A percentile compares a stretch with the other conserved stretches of the same genome.
Evolutionary conservation across 2,888 invertebrate species (phyloP).

Genomic region (Sinelater perroti): DNA sequence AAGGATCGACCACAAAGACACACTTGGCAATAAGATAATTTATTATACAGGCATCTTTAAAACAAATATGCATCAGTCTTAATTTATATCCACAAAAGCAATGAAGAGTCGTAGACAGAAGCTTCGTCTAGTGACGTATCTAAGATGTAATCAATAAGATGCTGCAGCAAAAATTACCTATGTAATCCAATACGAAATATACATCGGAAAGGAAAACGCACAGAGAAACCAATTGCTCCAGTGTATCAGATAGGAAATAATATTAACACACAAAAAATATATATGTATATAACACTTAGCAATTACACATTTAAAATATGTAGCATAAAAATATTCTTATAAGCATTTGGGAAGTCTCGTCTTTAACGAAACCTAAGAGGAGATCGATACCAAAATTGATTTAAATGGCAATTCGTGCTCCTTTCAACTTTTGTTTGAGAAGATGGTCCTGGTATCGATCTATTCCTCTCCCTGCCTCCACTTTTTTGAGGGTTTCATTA

Average conservation of each 20-base stretch:
- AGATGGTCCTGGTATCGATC: no score
- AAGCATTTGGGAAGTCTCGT: no score
- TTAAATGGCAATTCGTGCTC: no score
- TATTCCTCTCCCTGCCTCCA: no score
- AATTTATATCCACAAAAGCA: constrained; percentile 46
- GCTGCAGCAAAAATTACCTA: constrained; percentile 2
- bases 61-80: constrained; percentile 57
- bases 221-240: constrained; percentile 11
- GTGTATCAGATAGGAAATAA: constrained; percentile 24
- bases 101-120: constrained; percentile 15
- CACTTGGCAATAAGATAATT: constrained; percentile 55
- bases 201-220: no score
- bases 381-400: no score
- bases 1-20: no score
- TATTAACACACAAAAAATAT: constrained; percentile 31
- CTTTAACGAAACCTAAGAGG: no score
- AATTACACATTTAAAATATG: constrained; percentile 31
- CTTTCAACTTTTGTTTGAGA: no score
- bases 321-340: constrained; percentile 35
- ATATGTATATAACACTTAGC: constrained; percentile 33
- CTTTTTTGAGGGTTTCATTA: no score
- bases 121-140: constrained; percentile 17
- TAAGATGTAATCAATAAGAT: constrained; percentile 2
- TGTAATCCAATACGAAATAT: constrained; percentile 2
- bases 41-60: constrained; percentile 57